Evolutionary conservation across 1,140 invertebrate genomes (phyloP).

Genomic region (Brachionus sp.): DNA sequence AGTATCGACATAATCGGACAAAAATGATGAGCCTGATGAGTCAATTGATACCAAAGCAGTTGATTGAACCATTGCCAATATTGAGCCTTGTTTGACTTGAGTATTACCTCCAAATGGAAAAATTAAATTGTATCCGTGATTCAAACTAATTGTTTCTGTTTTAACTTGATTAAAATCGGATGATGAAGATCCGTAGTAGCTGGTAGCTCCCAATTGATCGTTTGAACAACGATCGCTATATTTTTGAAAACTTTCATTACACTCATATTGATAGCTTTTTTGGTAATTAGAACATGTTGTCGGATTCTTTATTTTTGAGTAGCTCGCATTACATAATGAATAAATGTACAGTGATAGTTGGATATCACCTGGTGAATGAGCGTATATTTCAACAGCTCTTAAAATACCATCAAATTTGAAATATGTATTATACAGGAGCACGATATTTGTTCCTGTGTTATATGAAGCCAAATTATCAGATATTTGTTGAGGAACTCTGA

Average conservation of each 20-base stretch:
- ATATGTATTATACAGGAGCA: background rate
- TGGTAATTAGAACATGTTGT: background rate
- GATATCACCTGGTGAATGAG: background rate
- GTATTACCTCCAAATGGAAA: background rate
- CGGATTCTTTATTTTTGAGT: background rate
- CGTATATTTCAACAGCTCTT: slow-evolving; percentile 24
- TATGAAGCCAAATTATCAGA: background rate
- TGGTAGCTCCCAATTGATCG: background rate
- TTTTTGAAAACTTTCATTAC: background rate
- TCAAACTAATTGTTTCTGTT: slow-evolving; percentile 1
- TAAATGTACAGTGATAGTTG: background rate
- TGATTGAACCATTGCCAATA: background rate
- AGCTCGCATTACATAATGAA: background rate
- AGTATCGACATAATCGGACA: background rate
- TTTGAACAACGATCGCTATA: background rate
- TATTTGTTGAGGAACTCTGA: background rate
- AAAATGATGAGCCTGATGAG: background rate
- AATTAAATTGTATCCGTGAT: slow-evolving; percentile 6
- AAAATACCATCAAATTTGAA: background rate
- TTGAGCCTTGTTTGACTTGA: background rate
- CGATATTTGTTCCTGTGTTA: background rate
- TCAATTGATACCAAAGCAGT: background rate
- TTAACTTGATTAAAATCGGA: background rate
- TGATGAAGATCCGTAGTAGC: background rate
- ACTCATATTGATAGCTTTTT: background rate